Conservation (phyloP, 2,888 invertebrate species). For the Marasmarcha lunaedactyla region DNA sequence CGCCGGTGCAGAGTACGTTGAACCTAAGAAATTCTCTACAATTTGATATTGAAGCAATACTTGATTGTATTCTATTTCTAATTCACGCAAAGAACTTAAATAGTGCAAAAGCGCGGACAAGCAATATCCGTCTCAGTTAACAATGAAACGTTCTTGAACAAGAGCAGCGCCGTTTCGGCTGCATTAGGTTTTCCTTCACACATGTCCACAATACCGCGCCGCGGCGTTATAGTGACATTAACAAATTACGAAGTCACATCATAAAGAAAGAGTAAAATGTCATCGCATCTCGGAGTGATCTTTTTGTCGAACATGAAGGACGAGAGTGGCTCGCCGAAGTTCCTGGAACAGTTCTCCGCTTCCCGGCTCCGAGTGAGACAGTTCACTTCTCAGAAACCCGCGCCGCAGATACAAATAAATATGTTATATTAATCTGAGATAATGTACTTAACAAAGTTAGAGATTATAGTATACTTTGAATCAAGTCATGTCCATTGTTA, state of each 20-base stretch:
- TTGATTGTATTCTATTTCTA: too few species aligned
- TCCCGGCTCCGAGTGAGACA: constrained; percentile 32
- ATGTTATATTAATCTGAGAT: background rate
- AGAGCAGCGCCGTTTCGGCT: too few species aligned
- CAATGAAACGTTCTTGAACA: too few species aligned
- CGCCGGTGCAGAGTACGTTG: constrained; percentile 33
- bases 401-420: constrained; percentile 15
- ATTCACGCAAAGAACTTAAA: too few species aligned
- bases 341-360: constrained; percentile 39
- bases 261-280: constrained; percentile 18
- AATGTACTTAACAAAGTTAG: too few species aligned
- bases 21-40: constrained; percentile 19
- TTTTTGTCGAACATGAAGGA: constrained; percentile 32
- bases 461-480: too few species aligned
- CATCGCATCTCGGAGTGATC: constrained; percentile 20
- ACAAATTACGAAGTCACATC: constrained; percentile 5
- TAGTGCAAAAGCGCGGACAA: too few species aligned
- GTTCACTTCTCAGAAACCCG: constrained; percentile 37
- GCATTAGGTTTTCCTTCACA: constrained; percentile 2
- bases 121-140: too few species aligned
- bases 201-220: constrained; percentile 2
- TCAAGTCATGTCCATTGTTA: too few species aligned
- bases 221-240: constrained; percentile 2
- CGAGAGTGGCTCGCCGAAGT: constrained; percentile 28
- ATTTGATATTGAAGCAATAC: background rate